Percentiles rank a stretch among this genome's conserved stretches.
These are phyloP conservation scores for Campylomormyrus numenius DNA, from an alignment of 2,113 vertebrate species.

Conservation along the genomic window DNA sequence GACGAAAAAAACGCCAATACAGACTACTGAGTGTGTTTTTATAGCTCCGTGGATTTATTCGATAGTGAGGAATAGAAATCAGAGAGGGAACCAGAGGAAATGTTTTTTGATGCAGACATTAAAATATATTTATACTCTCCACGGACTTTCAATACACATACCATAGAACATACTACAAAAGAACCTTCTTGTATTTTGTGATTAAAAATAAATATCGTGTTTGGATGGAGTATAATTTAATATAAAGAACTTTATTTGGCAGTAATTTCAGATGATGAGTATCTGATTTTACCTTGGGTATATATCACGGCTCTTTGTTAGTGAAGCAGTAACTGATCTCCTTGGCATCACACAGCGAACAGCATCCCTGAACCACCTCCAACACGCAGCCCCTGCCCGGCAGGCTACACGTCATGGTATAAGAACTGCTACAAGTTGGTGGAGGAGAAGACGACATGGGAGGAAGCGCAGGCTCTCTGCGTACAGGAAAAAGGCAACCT, in stretches of 20 bases:
- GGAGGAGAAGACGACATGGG: conserved; percentile 50
- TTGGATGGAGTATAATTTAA: not conserved
- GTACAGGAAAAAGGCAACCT: conserved; percentile 47
- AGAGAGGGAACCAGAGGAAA: not conserved
- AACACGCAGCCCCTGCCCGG: conserved; percentile 48
- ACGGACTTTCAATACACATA: not conserved
- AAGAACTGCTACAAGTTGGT: conserved; percentile 63
- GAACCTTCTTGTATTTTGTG: not conserved
- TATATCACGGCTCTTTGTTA: not conserved
- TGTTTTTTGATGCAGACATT: not conserved
- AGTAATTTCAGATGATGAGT: not conserved
- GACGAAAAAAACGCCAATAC: not conserved
- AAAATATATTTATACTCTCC: not conserved
- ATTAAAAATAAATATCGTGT: not conserved
- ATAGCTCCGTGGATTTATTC: not conserved
- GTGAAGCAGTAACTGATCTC: not conserved
- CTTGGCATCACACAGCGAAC: conserved; percentile 42
- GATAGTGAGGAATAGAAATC: not conserved
- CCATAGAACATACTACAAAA: not conserved
- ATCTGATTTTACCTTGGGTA: not conserved
- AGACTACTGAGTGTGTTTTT: not conserved
- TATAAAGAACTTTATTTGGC: not conserved
- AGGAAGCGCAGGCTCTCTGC: conserved; percentile 48
- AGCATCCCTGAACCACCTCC: conserved; percentile 49
- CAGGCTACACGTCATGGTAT: conserved; percentile 58